Evolutionary conservation across 2,888 invertebrate species (phyloP), one percentile per base, ranked within the genome.

Genomic region (Brachylomia viminalis): DNA sequence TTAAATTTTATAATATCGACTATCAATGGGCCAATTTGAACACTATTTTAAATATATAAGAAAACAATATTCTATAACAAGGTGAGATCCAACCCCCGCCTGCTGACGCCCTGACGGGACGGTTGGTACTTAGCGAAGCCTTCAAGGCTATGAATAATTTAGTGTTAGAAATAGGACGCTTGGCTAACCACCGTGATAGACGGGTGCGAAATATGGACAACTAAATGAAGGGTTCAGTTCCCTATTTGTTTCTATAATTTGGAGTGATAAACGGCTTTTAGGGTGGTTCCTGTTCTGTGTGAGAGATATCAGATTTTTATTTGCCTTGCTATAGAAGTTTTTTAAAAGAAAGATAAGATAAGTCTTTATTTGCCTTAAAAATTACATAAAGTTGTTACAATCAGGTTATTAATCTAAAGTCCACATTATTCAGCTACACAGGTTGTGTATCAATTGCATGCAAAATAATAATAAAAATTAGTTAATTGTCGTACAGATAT

Each of bases 61-160:
- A 84, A 83, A 80, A 78, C 73, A 79, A 71, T 79, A 77, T 80
- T 66, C 20, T 79, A 77, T 79, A 81, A 85, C 86, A 86, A 87
- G 77, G 84, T 85, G 87, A 88, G 87, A 88, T 86, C 80, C 86
- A 82, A 85, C 84, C 82, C 74, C 42, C 80, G 74, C 77, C 85
- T 75, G 86, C 87, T 83, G 79, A 42, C 42, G 42, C 10, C 42
- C 42, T 42, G 42, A 82, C 83, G 85, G 87, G 82, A 80, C 79
- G 79, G 89, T 69, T 72, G 74, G 77, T 90, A 91, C 93, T 94
- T 92, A 93, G 92, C 86, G 88, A 85, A 91, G 92, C 90, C 92
- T 93, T 92, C 91, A 89, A 91, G 89, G 88, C 90, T 90, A 91
- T 95, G 94, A 94, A 95, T 95, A 93, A 93, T 94, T 94, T 93